phyloP scores from a whole-genome alignment of 2,888 invertebrate genomes.

The Drosophila gaucha region DNA sequence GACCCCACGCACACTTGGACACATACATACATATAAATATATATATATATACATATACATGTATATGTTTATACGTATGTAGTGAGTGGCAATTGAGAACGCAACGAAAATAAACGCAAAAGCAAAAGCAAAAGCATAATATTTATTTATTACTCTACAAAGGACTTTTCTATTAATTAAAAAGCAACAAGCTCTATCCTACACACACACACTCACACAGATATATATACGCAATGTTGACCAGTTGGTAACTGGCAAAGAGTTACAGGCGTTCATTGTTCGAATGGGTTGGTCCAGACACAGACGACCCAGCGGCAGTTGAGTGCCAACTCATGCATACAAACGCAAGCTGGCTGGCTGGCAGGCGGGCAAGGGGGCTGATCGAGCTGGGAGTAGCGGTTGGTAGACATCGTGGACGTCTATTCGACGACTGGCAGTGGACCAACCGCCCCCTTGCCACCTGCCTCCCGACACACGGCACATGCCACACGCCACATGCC shows the following conservation, averaged over 20 bases:
- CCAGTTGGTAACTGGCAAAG: constrained; percentile 39
- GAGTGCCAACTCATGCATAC: constrained; percentile 57
- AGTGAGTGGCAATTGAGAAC: constrained; percentile 51
- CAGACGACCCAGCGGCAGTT: constrained; percentile 65
- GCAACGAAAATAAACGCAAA: constrained; percentile 69
- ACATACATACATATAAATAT: neutral
- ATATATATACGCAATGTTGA: constrained; percentile 16
- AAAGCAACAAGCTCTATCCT: constrained; percentile 80
- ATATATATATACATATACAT: neutral
- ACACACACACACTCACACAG: constrained; percentile 21
- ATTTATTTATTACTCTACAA: constrained; percentile 84
- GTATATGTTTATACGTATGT: neutral
- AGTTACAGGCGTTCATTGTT: constrained; percentile 60
- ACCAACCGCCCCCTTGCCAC: constrained; percentile 43
- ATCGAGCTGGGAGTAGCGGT: constrained; percentile 8
- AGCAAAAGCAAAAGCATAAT: constrained; percentile 82
- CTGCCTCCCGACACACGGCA: constrained; percentile 39
- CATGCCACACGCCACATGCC: constrained; percentile 31
- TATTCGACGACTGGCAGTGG: constrained; percentile 59
- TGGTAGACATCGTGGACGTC: constrained; percentile 9
- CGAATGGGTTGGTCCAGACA: constrained; percentile 49
- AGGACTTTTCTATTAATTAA: constrained; percentile 84
- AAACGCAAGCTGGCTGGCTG: constrained; percentile 25
- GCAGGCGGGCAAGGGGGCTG: neutral
- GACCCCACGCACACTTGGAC: constrained; percentile 8